Evolutionary conservation across 2,113 vertebrate genomes (phyloP), one percentile per base, ranked within the genome.

Genomic region (Apteryx owenii): DNA sequence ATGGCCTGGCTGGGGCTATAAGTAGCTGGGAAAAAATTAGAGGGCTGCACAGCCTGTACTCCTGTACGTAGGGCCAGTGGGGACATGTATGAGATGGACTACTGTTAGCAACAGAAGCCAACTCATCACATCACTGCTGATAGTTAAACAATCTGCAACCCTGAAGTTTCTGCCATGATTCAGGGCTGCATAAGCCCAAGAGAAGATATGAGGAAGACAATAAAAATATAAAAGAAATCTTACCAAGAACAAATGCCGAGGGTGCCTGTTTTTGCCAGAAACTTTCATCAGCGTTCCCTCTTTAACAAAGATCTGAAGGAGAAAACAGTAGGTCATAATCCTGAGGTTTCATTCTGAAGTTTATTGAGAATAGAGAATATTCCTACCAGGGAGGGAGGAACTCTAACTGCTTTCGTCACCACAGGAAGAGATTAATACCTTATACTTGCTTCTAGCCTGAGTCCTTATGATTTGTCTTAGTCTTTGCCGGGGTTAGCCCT

Each of bases 221-320:
- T 71, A 76, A 88, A 95, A 83, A 62, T 12, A 25, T 9, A 2
- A 53, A 38, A 70, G 56, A 76, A 64, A 42, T 86, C 98, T 99
- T 98, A 99, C 99, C 99, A 99, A 97, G 97, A 99, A 99, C 97
- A 99, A 98, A 94, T 99, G 99, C 22, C 99, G 98, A 78, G 99
- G 99, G 70, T 99, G 99, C 81, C 96, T 97, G 94, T 91, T 98
- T 96, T 99, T 99, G 75, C 99, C 98, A 73, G 98, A 99, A 81
- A 99, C 98, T 98, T 99, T 99, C 99, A 99, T 99, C 95, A 99
- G 97, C 0, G 99, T 99, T 84, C 99, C 99, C 96, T 99, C 99
- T 96, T 99, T 99, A 85, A 99, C 98, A 97, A 99, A 99, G 89
- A 99, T 97, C 99, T 99, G 98, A 42, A 79, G 84, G 78, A 91